These are phyloP conservation scores for Hylomyscus alleni DNA, from an alignment of 2,797 vertebrate species.

Conservation along the genomic window DNA sequence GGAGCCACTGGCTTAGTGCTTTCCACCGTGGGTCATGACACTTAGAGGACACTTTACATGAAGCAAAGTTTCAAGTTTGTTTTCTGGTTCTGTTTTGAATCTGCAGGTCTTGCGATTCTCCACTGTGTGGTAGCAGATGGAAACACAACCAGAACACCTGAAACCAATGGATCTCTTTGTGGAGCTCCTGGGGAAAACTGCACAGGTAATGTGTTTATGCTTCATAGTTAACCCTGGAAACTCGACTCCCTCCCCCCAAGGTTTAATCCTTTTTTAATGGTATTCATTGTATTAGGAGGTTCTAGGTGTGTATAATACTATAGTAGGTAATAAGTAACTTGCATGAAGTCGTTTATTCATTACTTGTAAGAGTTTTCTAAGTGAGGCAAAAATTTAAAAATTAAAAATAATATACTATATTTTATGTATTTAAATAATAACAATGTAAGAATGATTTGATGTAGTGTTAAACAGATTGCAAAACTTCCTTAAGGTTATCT, in stretches of 20 bases:
- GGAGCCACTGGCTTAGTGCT: background rate
- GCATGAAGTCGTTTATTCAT: background rate
- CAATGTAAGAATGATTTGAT: background rate
- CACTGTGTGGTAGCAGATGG: conserved; percentile 76
- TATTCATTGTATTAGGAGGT: background rate
- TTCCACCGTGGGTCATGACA: background rate
- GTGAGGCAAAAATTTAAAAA: background rate
- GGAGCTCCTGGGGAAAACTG: conserved; percentile 74
- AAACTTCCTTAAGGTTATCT: background rate
- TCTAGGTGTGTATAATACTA: background rate
- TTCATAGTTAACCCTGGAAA: background rate
- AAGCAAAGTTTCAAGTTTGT: background rate
- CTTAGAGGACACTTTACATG: background rate
- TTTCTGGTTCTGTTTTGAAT: conserved; percentile 70
- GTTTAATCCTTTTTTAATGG: background rate
- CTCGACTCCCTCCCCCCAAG: background rate
- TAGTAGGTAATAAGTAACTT: background rate
- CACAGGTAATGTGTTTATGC: conserved; percentile 78
- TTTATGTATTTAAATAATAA: background rate
- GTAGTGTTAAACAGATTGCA: background rate
- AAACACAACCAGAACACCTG: conserved; percentile 79
- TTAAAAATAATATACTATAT: background rate
- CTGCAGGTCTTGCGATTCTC: conserved; percentile 82
- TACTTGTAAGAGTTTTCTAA: background rate
- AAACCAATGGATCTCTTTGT: conserved; percentile 70